A percentile compares a stretch with the other conserved stretches of the same genome.
Evolutionary conservation across 2,797 vertebrate genomes (phyloP).

Genomic region (Okamejei kenojei): DNA sequence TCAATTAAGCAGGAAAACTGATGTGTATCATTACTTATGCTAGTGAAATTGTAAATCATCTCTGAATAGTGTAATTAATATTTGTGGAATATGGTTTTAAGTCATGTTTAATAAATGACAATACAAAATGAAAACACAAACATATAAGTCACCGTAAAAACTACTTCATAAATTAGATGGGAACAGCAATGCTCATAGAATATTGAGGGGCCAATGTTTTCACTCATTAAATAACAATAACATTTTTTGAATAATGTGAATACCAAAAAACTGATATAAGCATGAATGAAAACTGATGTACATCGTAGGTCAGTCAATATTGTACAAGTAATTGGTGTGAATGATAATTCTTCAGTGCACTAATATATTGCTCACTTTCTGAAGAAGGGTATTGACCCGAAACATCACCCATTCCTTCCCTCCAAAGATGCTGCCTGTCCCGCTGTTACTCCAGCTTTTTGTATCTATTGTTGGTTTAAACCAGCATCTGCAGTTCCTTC

Average conservation of each 20-base stretch:
- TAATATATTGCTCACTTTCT: not conserved
- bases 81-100: constrained; percentile 62
- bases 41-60: constrained; percentile 94
- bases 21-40: constrained; percentile 96
- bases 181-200: not conserved
- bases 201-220: not conserved
- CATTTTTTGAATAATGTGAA: not conserved
- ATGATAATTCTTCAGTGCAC: not conserved
- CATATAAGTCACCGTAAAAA: constrained; percentile 25
- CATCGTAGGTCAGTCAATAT: too few relatives aligned
- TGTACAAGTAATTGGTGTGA: too few relatives aligned
- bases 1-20: constrained; percentile 89
- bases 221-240: not conserved
- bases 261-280: not conserved
- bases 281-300: not conserved
- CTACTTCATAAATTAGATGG: not conserved
- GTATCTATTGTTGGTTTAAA: too few relatives aligned
- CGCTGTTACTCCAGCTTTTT: too few relatives aligned
- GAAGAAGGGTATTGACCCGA: too few relatives aligned
- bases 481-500: too few relatives aligned
- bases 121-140: constrained; percentile 75
- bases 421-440: too few relatives aligned
- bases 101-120: constrained; percentile 80
- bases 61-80: constrained; percentile 86
- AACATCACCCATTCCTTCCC: too few relatives aligned